Evolutionary conservation across 1,140 invertebrate genomes (phyloP).

Genomic region (Hyles euphorbiae): DNA sequence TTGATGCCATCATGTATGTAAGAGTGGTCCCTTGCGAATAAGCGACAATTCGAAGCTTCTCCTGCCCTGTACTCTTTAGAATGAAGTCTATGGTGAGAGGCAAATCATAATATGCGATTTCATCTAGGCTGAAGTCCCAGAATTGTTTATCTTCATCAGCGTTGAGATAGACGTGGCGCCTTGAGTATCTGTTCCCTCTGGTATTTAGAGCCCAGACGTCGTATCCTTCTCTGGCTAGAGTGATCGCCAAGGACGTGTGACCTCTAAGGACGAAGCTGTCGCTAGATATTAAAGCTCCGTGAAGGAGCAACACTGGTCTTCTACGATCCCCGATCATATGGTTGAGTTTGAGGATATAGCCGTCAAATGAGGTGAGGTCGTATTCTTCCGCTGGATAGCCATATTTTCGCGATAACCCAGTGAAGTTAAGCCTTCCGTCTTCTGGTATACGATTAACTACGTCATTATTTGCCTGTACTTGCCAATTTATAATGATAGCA

Average conservation of each 20-base stretch:
- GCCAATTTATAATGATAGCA: no score
- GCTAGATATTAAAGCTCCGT: conserved; percentile 81
- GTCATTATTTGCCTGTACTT: no score
- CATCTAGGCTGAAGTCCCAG: conserved; percentile 79
- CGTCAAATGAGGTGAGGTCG: conserved; percentile 23
- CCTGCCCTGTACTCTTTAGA: conserved; percentile 63
- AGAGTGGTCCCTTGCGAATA: conserved; percentile 81
- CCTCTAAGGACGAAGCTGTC: conserved; percentile 78
- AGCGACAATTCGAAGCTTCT: conserved; percentile 76
- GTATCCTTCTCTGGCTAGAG: conserved; percentile 74
- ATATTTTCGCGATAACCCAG: neutral
- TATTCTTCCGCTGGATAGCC: neutral
- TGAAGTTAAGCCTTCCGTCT: neutral
- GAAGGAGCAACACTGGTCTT: conserved; percentile 77
- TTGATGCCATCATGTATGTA: conserved; percentile 63
- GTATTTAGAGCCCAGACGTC: conserved; percentile 84
- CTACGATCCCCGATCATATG: conserved; percentile 64
- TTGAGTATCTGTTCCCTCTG: conserved; percentile 82
- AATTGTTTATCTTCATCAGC: conserved; percentile 59
- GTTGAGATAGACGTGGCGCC: conserved; percentile 68
- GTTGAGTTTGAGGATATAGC: conserved; percentile 74
- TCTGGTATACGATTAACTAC: neutral
- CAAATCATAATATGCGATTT: conserved; percentile 77
- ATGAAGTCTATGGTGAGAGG: conserved; percentile 77
- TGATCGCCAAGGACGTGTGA: conserved; percentile 61